Evolutionary conservation across 2,113 vertebrate genomes (phyloP).

Genomic region (Ctenomys sociabilis): DNA sequence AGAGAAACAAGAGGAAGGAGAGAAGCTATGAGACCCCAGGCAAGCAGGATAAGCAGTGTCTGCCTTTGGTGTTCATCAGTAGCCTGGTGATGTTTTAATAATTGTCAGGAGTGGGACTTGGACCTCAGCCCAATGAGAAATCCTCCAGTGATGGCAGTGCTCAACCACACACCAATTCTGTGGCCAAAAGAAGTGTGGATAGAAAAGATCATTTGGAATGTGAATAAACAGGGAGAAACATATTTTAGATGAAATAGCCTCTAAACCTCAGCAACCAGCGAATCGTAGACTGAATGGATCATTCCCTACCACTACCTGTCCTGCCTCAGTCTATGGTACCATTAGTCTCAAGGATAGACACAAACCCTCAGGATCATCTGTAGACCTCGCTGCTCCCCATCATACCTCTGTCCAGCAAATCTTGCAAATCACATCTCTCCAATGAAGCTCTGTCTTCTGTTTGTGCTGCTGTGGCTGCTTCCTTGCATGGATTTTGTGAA

Average conservation of each 20-base stretch:
- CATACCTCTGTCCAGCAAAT: not conserved
- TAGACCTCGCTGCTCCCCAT: not conserved
- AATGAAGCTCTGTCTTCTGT: not conserved
- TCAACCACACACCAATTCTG: not conserved
- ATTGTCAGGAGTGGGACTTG: not conserved
- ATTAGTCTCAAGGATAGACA: not conserved
- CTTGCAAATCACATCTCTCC: not conserved
- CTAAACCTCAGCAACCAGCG: not conserved
- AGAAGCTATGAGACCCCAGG: rapidly evolving
- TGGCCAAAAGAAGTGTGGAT: not conserved
- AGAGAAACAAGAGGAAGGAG: not conserved
- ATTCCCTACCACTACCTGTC: too few relatives aligned
- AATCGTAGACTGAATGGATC: not conserved
- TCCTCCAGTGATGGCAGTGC: not conserved
- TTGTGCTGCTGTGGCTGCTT: not conserved
- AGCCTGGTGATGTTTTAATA: not conserved
- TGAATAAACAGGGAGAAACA: not conserved
- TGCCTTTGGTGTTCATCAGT: not conserved
- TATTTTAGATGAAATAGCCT: not conserved
- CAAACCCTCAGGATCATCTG: not conserved
- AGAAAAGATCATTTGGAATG: not conserved
- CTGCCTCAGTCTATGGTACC: not conserved
- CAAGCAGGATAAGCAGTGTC: not conserved
- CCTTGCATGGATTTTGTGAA: not conserved
- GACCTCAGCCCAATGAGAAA: not conserved